Conservation (phyloP, 2,113 vertebrate species). For the Spheniscus mendiculus region DNA sequence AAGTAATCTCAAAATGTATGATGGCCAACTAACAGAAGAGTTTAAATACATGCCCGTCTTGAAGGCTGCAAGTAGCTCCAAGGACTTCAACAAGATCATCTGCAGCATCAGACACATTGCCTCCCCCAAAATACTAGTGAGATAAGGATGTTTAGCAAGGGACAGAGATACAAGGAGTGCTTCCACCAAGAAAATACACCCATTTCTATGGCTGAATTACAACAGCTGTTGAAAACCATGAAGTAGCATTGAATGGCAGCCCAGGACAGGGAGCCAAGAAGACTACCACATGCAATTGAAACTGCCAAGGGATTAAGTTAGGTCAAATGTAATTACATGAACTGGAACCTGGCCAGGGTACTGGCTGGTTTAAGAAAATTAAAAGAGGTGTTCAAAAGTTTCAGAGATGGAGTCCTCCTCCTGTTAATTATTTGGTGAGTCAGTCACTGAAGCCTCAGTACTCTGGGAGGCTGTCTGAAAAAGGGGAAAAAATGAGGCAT, state of each 20-base stretch:
- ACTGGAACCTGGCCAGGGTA: constrained; percentile 39
- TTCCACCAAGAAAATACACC: neutral
- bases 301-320: constrained; percentile 62
- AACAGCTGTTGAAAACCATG: constrained; percentile 34
- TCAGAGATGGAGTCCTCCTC: constrained; percentile 55
- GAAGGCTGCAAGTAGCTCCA: neutral
- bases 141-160: neutral
- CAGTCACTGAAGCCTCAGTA: constrained; percentile 39
- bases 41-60: neutral
- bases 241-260: constrained; percentile 44
- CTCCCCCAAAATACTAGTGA: neutral
- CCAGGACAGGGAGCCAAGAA: constrained; percentile 33
- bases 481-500: constrained; percentile 51
- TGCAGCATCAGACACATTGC: neutral
- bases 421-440: constrained; percentile 66
- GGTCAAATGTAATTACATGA: constrained; percentile 62
- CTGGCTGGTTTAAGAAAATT: constrained; percentile 61
- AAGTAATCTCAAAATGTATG: neutral
- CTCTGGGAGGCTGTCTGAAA: constrained; percentile 47
- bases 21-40: neutral
- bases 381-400: constrained; percentile 67
- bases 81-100: neutral
- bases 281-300: constrained; percentile 55
- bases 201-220: neutral
- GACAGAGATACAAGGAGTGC: neutral